phyloP scores from a whole-genome alignment of 53 echinoderm and acorn worm genomes.

The Antedon mediterranea region DNA sequence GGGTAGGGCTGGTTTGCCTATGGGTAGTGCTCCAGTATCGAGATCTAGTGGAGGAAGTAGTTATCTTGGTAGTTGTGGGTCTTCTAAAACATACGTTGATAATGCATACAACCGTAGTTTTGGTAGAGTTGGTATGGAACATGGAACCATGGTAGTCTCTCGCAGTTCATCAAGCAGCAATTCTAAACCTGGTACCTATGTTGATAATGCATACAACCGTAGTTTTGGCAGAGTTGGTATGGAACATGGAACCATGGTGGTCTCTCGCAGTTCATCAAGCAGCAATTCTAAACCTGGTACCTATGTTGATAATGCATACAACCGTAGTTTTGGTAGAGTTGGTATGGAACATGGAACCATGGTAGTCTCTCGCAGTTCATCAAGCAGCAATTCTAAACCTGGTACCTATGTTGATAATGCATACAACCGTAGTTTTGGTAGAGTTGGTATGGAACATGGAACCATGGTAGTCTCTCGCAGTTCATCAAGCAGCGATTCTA shows the following conservation, averaged over 20 bases:
- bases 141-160: too few relatives aligned
- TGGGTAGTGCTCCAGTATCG: slow-evolving; percentile 5
- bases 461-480: neutral
- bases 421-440: slow-evolving; percentile 25
- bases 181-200: slow-evolving; percentile 4
- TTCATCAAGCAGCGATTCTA: neutral
- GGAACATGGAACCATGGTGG: slow-evolving; percentile 24
- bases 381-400: too few relatives aligned
- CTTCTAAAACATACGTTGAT: too few relatives aligned
- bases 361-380: slow-evolving; percentile 1
- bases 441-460: slow-evolving; percentile 19
- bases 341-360: neutral
- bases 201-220: slow-evolving; percentile 13
- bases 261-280: slow-evolving; percentile 13
- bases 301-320: slow-evolving; percentile 28
- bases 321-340: slow-evolving; percentile 10
- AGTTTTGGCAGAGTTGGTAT: slow-evolving; percentile 26
- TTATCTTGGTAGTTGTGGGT: neutral
- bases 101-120: too few relatives aligned
- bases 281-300: neutral
- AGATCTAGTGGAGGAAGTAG: slow-evolving; percentile 5
- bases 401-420: slow-evolving; percentile 33
- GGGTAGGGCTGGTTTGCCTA: neutral
- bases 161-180: neutral
- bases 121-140: neutral